Evolutionary conservation across 2,113 vertebrate species (phyloP).

Genomic region (Climacteris rufus): DNA sequence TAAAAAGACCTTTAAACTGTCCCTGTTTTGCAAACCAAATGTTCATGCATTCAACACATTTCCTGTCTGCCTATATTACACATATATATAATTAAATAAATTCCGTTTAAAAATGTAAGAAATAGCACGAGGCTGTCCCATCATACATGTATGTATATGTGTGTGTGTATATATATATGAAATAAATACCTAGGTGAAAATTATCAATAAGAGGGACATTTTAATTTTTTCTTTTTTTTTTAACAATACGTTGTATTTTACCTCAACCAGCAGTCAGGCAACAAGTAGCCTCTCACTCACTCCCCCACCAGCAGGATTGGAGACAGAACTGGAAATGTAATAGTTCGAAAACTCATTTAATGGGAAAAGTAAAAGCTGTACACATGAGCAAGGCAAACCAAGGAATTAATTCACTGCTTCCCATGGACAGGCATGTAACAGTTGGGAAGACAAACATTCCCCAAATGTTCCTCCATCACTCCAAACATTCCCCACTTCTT

Average conservation of each 20-base stretch:
- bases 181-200: not conserved
- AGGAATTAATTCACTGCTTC: not conserved
- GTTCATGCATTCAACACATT: not conserved
- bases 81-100: not conserved
- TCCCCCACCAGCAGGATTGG: not conserved
- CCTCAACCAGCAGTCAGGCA: not conserved
- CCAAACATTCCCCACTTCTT: not conserved
- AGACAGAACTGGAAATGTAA: not conserved
- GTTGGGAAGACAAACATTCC: not conserved
- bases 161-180: not conserved
- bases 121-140: not conserved
- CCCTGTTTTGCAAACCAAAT: not conserved
- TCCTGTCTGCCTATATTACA: not conserved
- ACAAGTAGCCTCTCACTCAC: not conserved
- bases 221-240: not conserved
- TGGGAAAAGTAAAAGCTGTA: not conserved
- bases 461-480: not conserved
- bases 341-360: not conserved
- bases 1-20: not conserved
- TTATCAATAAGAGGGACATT: not conserved
- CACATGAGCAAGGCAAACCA: rapidly evolving
- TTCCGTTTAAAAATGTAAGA: not conserved
- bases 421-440: not conserved
- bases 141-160: not conserved
- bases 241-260: not conserved